Percentiles rank a stretch among this genome's conserved stretches.
Evolutionary conservation across 2,797 vertebrate species (phyloP).

Genomic region (Oreochromis grahami): DNA sequence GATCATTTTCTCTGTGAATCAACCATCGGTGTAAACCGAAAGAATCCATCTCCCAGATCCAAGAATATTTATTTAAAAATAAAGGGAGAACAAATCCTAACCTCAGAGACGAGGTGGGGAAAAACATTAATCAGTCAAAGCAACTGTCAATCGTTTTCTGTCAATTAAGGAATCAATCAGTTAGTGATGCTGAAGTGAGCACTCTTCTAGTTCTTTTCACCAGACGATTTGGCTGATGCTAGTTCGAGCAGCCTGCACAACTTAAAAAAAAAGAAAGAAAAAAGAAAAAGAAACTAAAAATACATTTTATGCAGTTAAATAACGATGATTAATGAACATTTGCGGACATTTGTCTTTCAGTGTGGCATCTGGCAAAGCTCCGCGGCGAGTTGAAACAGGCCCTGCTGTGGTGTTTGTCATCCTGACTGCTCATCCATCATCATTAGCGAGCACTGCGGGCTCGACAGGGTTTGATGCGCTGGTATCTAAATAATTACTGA

Average conservation of each 20-base stretch:
- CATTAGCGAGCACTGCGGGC: constrained; percentile 62
- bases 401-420: constrained; percentile 64
- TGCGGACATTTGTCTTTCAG: constrained; percentile 55
- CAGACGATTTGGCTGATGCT: not conserved
- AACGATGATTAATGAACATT: constrained; percentile 41
- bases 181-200: not conserved
- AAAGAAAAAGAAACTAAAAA: not conserved
- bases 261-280: not conserved
- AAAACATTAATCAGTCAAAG: not conserved
- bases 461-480: constrained; percentile 48
- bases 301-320: not conserved
- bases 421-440: constrained; percentile 71
- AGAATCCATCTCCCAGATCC: not conserved
- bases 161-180: not conserved
- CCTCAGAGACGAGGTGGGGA: not conserved
- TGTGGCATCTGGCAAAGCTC: constrained; percentile 63
- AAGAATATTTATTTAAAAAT: not conserved
- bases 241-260: not conserved
- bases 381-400: constrained; percentile 65
- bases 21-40: not conserved
- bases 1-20: not conserved
- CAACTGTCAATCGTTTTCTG: not conserved
- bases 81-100: not conserved
- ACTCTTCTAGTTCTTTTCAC: not conserved
- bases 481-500: constrained; percentile 63